Evolutionary conservation across 2,797 vertebrate genomes (phyloP).

Genomic region (Sebastes vulpes): DNA sequence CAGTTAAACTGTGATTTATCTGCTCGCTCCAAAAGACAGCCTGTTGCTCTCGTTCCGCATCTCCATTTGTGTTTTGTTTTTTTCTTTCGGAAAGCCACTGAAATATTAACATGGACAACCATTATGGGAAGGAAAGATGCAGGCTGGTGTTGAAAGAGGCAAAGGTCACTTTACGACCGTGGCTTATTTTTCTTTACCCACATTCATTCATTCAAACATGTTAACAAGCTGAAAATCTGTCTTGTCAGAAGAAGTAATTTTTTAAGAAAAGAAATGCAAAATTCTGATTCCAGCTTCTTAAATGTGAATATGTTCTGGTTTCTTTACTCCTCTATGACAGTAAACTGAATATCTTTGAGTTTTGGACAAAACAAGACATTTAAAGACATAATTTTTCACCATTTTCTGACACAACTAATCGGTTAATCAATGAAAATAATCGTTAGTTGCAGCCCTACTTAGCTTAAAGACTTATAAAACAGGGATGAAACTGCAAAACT

Average conservation of each 20-base stretch:
- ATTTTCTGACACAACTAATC: too few relatives aligned
- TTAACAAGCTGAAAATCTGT: not conserved
- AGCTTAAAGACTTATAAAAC: too few relatives aligned
- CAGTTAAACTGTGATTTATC: constrained; percentile 70
- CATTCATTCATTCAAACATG: not conserved
- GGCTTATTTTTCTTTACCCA: not conserved
- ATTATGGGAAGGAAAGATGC: constrained; percentile 18
- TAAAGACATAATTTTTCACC: too few relatives aligned
- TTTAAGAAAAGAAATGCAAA: too few relatives aligned
- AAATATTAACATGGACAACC: constrained; percentile 66
- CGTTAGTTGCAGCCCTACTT: too few relatives aligned
- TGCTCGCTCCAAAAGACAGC: constrained; percentile 12
- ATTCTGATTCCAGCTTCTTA: too few relatives aligned
- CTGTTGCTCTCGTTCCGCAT: constrained; percentile 14
- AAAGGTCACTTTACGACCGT: not conserved
- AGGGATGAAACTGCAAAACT: too few relatives aligned
- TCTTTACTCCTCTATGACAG: too few relatives aligned
- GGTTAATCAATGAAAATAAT: too few relatives aligned
- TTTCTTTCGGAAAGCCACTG: constrained; percentile 26
- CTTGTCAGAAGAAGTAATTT: not conserved
- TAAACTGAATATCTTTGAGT: too few relatives aligned
- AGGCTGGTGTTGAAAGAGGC: constrained; percentile 21
- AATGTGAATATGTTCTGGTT: too few relatives aligned
- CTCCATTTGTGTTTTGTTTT: constrained; percentile 23
- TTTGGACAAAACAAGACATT: too few relatives aligned